Evolutionary conservation across 2,113 vertebrate genomes (phyloP), one percentile per base, ranked within the genome.

Genomic region (Heterochromis multidens): DNA sequence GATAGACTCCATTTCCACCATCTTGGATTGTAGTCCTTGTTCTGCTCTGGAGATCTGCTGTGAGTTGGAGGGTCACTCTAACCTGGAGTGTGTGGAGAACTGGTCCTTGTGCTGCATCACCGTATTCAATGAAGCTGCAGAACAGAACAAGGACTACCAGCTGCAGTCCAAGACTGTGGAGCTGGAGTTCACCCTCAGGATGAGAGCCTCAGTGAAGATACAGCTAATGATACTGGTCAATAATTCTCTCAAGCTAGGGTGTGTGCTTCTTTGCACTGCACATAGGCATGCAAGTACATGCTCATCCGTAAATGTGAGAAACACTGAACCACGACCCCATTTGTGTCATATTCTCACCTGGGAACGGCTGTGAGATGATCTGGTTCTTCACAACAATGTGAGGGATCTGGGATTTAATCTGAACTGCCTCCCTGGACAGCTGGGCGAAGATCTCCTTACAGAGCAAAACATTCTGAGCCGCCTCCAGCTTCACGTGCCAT

Each of bases 371-470:
- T 0, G 98, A 99, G 83, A 99, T 98, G 16, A 99, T 99, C 94
- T 99, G 98, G 92, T 99, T 99, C 95, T 99, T 99, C 90, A 99
- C 98, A 21, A 99, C 99, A 65, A 99, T 99, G 95, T 99, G 98
- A 88, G 99, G 99, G 82, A 99, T 98, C 94, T 98, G 99, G 23
- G 98, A 99, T 91, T 99, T 99, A 89, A 99, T 98, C 95, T 99
- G 99, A 81, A 99, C 99, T 1, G 99, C 99, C 94, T 99, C 99
- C 27, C 98, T 96, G 60, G 99, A 99, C 23, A 99, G 95, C 91
- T 99, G 99, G 10, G 98, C 98, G 86, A 99, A 99, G 88, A 99
- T 99, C 95, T 99, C 99, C 93, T 99, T 99, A 93, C 99, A 99
- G 4, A 99, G 92, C 54, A 99, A 94, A 74, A 99, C 99, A 2